Conservation (phyloP, 1,140 invertebrate genomes). For the Hirudo medicinalis region DNA sequence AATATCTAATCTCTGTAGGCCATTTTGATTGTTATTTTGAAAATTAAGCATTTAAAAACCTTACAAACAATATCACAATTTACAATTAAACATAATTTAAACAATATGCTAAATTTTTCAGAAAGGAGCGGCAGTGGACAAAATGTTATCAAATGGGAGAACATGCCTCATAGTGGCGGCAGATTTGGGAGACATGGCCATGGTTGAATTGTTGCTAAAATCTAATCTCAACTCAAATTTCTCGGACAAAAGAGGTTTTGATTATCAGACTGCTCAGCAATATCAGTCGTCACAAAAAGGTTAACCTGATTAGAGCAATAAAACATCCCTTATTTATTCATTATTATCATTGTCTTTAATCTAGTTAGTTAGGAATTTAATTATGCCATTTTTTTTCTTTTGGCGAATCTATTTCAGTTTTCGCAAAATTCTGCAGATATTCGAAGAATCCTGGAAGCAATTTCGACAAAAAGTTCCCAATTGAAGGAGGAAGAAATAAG, state of each 20-base stretch:
- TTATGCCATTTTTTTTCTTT: too few relatives aligned
- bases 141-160: constrained; percentile 18
- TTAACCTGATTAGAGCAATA: not conserved
- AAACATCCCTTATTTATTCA: not conserved
- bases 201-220: constrained; percentile 19
- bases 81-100: not conserved
- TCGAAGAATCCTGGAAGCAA: not conserved
- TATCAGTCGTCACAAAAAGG: constrained; percentile 19
- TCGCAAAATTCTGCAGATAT: not conserved
- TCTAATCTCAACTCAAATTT: constrained; percentile 20
- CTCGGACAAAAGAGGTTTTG: constrained; percentile 10
- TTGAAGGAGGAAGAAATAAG: not conserved
- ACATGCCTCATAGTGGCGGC: constrained; percentile 18
- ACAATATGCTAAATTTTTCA: not conserved
- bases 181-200: constrained; percentile 6
- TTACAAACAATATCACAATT: not conserved
- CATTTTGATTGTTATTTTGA: not conserved
- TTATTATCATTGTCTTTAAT: not conserved
- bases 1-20: constrained; percentile 17
- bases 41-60: too few relatives aligned
- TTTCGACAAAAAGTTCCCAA: not conserved
- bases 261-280: constrained; percentile 13
- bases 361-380: too few relatives aligned
- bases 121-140: constrained; percentile 23
- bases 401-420: not conserved